phyloP scores from a whole-genome alignment of 2,113 vertebrate genomes.

The Panthera leo region DNA sequence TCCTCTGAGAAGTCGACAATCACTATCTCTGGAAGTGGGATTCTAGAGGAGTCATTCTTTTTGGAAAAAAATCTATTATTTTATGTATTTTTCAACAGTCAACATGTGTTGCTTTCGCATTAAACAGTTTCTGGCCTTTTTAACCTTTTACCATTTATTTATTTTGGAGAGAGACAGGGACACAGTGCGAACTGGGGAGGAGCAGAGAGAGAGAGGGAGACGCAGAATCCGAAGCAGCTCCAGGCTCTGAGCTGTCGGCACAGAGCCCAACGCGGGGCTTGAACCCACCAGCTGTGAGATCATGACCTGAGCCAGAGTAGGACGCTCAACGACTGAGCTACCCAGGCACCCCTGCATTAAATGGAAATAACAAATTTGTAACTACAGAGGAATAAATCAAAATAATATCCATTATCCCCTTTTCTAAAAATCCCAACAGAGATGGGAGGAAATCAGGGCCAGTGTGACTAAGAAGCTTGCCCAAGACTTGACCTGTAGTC shows the following conservation, averaged over 20 bases:
- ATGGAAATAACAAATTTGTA: neutral
- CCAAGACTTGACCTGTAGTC: neutral
- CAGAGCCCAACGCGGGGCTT: too few relatives aligned
- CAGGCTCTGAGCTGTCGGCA: too few relatives aligned
- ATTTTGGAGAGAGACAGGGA: too few relatives aligned
- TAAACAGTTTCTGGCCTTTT: neutral
- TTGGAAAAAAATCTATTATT: too few relatives aligned
- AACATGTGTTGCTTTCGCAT: neutral
- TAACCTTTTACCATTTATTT: too few relatives aligned
- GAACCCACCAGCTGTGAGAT: too few relatives aligned
- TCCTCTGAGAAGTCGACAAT: rapidly evolving
- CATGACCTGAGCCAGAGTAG: too few relatives aligned
- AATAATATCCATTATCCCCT: neutral
- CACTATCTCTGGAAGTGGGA: neutral
- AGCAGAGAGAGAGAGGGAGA: too few relatives aligned
- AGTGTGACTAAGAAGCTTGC: neutral
- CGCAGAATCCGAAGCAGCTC: too few relatives aligned
- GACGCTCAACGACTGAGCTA: too few relatives aligned
- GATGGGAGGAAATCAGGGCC: neutral
- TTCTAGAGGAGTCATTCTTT: neutral
- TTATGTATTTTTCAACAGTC: neutral
- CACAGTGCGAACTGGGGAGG: too few relatives aligned
- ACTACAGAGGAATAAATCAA: neutral
- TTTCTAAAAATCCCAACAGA: neutral
- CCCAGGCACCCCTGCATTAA: neutral